Conservation (phyloP, 2,888 invertebrate species). For the Stictocephala bisonia region DNA sequence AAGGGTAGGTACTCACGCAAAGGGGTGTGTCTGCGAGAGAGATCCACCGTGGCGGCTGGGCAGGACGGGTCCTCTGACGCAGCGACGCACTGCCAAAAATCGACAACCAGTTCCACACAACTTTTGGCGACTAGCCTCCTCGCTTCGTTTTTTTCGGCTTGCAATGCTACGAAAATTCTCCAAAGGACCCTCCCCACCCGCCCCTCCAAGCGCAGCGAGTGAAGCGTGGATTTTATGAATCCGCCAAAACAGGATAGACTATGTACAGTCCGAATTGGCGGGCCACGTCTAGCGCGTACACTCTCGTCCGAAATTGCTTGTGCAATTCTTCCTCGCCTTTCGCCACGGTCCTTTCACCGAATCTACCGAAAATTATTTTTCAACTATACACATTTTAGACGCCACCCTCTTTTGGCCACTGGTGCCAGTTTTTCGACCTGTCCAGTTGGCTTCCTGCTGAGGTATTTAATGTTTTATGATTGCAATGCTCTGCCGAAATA, state of each 20-base stretch:
- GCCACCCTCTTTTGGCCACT: too few relatives aligned
- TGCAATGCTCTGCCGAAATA: constrained; percentile 27
- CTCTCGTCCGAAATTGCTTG: constrained; percentile 25
- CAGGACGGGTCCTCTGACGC: not conserved
- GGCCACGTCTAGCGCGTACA: constrained; percentile 32
- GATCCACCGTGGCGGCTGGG: constrained; percentile 10
- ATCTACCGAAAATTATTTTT: too few relatives aligned
- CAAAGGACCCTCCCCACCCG: constrained; percentile 22
- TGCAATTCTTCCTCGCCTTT: constrained; percentile 18
- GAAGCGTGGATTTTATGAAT: constrained; percentile 41
- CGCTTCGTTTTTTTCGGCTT: not conserved
- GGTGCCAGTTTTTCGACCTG: not conserved
- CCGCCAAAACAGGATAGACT: constrained; percentile 38
- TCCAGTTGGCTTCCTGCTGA: constrained; percentile 12
- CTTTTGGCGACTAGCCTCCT: too few relatives aligned
- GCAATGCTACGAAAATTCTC: constrained; percentile 22
- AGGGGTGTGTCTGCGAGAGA: constrained; percentile 15
- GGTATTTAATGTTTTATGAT: constrained; percentile 29
- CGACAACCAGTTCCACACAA: constrained; percentile 30
- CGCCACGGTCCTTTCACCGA: too few relatives aligned
- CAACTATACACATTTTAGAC: too few relatives aligned
- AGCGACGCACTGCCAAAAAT: constrained; percentile 22
- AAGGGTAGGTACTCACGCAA: constrained; percentile 24
- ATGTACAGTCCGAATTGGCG: constrained; percentile 34
- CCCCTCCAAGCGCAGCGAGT: not conserved